phyloP scores from a whole-genome alignment of 2,888 invertebrate genomes.

The Stenurella melanura region DNA sequence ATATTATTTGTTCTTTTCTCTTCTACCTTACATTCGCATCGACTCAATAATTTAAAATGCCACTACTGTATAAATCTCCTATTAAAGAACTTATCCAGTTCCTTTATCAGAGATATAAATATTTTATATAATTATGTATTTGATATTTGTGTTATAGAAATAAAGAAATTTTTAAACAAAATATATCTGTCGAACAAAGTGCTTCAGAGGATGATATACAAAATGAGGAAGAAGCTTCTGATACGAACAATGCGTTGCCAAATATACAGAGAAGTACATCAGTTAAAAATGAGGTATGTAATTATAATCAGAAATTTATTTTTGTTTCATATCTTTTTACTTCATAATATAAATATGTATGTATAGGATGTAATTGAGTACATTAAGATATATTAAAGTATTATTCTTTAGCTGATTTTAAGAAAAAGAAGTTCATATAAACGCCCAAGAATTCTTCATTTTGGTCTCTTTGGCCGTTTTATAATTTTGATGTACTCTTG shows the following conservation, averaged over 20 bases:
- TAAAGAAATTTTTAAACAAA: conserved; percentile 55
- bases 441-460: no score
- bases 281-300: conserved; percentile 62
- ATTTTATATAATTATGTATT: background rate
- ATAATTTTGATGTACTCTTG: background rate
- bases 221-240: conserved; percentile 59
- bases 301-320: conserved; percentile 8
- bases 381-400: no score
- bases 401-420: background rate
- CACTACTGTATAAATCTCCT: no score
- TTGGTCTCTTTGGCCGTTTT: no score
- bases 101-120: background rate
- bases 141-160: conserved; percentile 52
- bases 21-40: no score
- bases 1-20: no score
- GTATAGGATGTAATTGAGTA: no score
- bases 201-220: conserved; percentile 64
- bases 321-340: background rate
- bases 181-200: conserved; percentile 56
- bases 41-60: no score
- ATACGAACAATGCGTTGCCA: conserved; percentile 49
- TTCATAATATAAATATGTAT: background rate
- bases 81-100: no score
- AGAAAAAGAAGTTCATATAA: no score
- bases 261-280: conserved; percentile 53